Conservation (phyloP, 2,888 invertebrate species). For the Apamea anceps region DNA sequence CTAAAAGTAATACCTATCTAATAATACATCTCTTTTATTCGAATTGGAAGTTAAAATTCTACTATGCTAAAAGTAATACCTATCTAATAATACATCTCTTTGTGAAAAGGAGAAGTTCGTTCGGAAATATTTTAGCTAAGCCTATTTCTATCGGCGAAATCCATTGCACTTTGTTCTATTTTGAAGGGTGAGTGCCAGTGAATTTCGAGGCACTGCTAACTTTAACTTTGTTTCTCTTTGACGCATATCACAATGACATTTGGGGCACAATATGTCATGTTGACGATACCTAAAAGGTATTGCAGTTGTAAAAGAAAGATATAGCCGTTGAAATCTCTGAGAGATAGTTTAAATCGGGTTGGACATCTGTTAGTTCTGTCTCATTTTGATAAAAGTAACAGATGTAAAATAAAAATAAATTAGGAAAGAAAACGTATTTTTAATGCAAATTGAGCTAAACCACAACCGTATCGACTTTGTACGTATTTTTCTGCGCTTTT, state of each 20-base stretch:
- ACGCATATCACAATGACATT: background rate
- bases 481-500: too few species aligned
- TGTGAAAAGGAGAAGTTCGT: background rate
- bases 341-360: background rate
- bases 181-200: background rate
- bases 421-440: background rate
- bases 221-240: background rate
- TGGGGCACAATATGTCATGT: too few species aligned
- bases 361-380: too few species aligned
- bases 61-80: background rate
- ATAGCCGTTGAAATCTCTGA: background rate
- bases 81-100: background rate
- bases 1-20: background rate
- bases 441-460: too few species aligned
- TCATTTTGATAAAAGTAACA: background rate
- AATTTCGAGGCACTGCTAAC: background rate
- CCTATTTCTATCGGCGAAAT: background rate
- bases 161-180: background rate
- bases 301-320: background rate
- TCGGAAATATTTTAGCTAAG: background rate
- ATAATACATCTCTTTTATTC: background rate
- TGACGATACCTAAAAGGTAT: background rate
- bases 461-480: too few species aligned
- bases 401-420: background rate
- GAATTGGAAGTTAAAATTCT: too few species aligned